A percentile compares a stretch with the other conserved stretches of the same genome.
Evolutionary conservation across 2,113 vertebrate genomes (phyloP).

Genomic region (Bufo gargarizans): DNA sequence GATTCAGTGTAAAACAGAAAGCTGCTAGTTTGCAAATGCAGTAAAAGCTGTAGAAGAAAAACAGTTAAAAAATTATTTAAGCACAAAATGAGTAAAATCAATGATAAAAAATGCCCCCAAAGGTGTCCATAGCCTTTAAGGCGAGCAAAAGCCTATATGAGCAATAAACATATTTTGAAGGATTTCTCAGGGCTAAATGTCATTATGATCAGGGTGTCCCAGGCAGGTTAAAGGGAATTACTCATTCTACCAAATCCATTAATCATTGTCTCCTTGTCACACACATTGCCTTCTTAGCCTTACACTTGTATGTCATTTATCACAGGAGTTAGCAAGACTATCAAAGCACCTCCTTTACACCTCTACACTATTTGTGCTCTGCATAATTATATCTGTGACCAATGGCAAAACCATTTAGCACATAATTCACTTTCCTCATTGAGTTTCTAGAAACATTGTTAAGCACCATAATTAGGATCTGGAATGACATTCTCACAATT

Average conservation of each 20-base stretch:
- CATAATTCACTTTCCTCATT: slow-evolving; percentile 59
- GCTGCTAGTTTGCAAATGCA: too few species aligned
- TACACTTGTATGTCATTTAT: slow-evolving; percentile 75
- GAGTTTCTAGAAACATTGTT: neutral
- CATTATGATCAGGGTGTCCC: slow-evolving; percentile 65
- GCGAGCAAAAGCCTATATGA: neutral
- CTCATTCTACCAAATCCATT: slow-evolving; percentile 68
- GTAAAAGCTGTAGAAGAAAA: too few species aligned
- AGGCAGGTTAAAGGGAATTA: slow-evolving; percentile 68
- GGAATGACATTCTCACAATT: neutral
- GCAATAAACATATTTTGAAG: slow-evolving; percentile 23
- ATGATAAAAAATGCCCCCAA: too few species aligned
- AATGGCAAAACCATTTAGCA: slow-evolving; percentile 66
- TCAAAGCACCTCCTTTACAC: slow-evolving; percentile 71
- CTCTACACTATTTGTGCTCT: slow-evolving; percentile 67
- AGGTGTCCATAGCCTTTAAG: neutral
- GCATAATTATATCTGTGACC: slow-evolving; percentile 70
- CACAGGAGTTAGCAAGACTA: slow-evolving; percentile 71
- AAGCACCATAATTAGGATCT: neutral
- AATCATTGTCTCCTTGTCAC: slow-evolving; percentile 73
- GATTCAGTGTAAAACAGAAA: too few species aligned
- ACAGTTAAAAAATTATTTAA: too few species aligned
- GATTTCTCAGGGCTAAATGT: slow-evolving; percentile 61
- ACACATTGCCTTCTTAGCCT: slow-evolving; percentile 71
- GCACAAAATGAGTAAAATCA: too few species aligned